Evolutionary conservation across 2,888 invertebrate species (phyloP).

Genomic region (Meliscaeva auricollis): DNA sequence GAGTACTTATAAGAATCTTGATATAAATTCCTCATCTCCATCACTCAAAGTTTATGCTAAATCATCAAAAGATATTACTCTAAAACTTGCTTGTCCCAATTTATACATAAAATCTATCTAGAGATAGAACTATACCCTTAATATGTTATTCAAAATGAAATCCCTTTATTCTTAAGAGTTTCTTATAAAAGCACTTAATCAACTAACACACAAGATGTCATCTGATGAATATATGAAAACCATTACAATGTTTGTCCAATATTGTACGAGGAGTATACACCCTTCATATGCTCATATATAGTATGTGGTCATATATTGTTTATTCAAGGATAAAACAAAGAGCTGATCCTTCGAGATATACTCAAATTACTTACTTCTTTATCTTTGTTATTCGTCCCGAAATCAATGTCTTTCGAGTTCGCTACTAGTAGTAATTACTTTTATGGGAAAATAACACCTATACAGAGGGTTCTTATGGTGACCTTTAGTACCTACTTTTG

Average conservation of each 20-base stretch:
- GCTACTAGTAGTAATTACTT: slow-evolving; percentile 61
- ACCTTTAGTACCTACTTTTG: neutral
- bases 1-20: neutral
- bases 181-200: slow-evolving; percentile 73
- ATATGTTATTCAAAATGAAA: slow-evolving; percentile 40
- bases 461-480: neutral
- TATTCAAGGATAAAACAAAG: slow-evolving; percentile 60
- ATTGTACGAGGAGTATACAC: slow-evolving; percentile 2
- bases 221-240: slow-evolving; percentile 64
- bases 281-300: neutral
- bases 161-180: slow-evolving; percentile 62
- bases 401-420: slow-evolving; percentile 22
- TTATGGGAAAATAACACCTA: slow-evolving; percentile 56
- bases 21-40: neutral
- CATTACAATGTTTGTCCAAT: slow-evolving; percentile 69
- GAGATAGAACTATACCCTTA: no score
- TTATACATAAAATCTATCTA: slow-evolving; percentile 16
- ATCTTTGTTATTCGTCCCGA: slow-evolving; percentile 36
- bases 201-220: slow-evolving; percentile 59
- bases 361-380: slow-evolving; percentile 42
- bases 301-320: slow-evolving; percentile 34
- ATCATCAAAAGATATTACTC: slow-evolving; percentile 54
- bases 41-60: slow-evolving; percentile 30
- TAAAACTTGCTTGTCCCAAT: slow-evolving; percentile 54
- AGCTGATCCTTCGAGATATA: slow-evolving; percentile 53